Percentiles rank a stretch among this genome's conserved stretches.
These are phyloP conservation scores for Deroptyus accipitrinus DNA, from an alignment of 2,113 vertebrate genomes.

Conservation along the genomic window DNA sequence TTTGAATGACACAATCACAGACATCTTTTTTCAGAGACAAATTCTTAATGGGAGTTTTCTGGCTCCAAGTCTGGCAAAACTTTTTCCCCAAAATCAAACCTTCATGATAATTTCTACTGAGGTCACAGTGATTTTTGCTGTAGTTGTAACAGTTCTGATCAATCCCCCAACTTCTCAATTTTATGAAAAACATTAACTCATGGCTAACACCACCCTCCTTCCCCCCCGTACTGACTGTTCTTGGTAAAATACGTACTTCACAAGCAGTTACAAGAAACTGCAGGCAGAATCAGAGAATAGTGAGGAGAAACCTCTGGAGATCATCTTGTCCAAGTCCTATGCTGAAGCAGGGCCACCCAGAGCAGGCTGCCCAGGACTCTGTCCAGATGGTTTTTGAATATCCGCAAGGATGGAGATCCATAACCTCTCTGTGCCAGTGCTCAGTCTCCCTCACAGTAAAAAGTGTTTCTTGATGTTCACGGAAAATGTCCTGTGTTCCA, in stretches of 20 bases:
- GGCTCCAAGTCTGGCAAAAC: not conserved
- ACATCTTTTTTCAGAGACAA: not conserved
- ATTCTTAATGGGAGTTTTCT: conserved; percentile 2
- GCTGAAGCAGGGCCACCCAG: not conserved
- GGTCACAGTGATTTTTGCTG: not conserved
- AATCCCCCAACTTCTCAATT: not conserved
- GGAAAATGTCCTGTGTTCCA: not conserved
- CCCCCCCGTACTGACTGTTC: not conserved
- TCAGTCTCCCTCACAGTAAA: not conserved
- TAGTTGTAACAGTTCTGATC: not conserved
- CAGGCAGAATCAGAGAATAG: not conserved
- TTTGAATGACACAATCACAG: conserved; percentile 44
- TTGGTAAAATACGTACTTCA: not conserved
- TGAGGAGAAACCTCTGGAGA: not conserved
- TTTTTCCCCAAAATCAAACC: not conserved
- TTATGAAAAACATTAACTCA: not conserved
- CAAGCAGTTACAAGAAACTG: not conserved
- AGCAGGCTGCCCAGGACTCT: not conserved
- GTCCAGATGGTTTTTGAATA: not conserved
- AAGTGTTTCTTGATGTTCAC: not conserved
- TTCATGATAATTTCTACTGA: not conserved
- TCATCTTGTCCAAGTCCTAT: not conserved
- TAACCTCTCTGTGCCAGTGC: not conserved
- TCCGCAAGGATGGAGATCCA: not conserved
- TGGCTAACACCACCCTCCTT: not conserved